Evolutionary conservation across 64 coral and sea anemone genomes (phyloP), one percentile per base, ranked within the genome.

Genomic region (Actinia equina): DNA sequence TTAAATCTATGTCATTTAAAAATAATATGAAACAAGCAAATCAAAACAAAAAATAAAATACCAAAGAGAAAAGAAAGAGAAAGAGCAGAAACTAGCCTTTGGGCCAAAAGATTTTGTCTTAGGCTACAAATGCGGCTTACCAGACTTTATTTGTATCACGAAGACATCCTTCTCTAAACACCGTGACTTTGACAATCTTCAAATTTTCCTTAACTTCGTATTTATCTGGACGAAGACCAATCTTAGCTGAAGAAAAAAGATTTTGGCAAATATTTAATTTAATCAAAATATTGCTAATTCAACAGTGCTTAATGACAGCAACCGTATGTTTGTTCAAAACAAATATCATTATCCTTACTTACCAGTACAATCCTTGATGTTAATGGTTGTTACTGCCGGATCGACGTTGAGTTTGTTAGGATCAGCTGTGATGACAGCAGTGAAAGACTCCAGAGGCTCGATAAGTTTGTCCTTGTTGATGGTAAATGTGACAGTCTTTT

Each of bases 181-280:
- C 78, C 52, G 78, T 81, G 17, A 81, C 78, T 52, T 81, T 81
- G 78, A 49, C 45, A 6, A 49, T 52, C 52, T 81, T 81, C 8
- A 10, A 8, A 14, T 44, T 44, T 81, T 81, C 78, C 42, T 44
- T 7, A 6, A 81, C 78, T 81, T 44, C 13, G 19, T 51, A 18
- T 7, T 19, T 46, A 52, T 1, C 78, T 52, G 78, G 78, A 20
- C 22, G 16, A 19, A 81, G 19, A 9, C 43, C 78, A 23, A 81
- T 4, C 78, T 44, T 81, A 17, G 78, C 78, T 81, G 20, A 14
- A 81, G 41, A 81, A 4, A 60, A 4, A 60, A 37, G 30, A 37
- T 37, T 37, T 37, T 37, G 30, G 1, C 30, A 37, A 37, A 0
- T 1, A 37, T 37, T 49, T 49, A 49, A 49, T 49, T 49, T 49